Evolutionary conservation across 2,113 vertebrate genomes (phyloP), one percentile per base, ranked within the genome.

Genomic region (Anguilla rostrata): DNA sequence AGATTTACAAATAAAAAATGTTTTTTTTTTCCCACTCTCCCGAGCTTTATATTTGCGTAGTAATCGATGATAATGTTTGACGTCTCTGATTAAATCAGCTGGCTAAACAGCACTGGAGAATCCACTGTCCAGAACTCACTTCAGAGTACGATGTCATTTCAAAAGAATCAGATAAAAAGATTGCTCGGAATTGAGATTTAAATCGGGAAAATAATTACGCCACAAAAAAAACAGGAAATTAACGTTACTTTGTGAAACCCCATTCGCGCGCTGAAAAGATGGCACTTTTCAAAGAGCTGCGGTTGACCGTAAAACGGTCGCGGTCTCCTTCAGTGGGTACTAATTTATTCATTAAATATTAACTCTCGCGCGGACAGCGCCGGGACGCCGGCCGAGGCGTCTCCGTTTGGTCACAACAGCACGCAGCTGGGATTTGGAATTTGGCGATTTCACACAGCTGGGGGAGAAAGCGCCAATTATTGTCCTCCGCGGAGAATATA

Each of bases 261-360:
- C 22, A 82, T 79, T 5, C 53, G 57, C 5, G 16, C 14, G 26
- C 26, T 71, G 60, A 85, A 85, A 29, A 71, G 66, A 34, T 79
- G 71, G 22, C 84, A 82, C 78, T 81, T 87, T 87, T 60, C 83
- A 82, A 82, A 78, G 56, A 82, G 78, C 66, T 26, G 57, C 56
- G 18, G 18, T 43, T 84, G 90, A 92, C 83, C 87, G 83, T 82
- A 90, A 88, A 90, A 88, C 85, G 84, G 89, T 85, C 85, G 88
- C 86, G 87, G 86, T 88, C 88, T 89, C 82, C 91, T 93, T 95
- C 95, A 95, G 95, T 95, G 94, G 92, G 89, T 94, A 95, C 94
- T 95, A 94, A 95, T 95, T 95, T 96, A 95, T 96, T 96, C 94
- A 96, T 96, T 94, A 92, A 92, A 95, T 93, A 92, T 96, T 94